Evolutionary conservation across 2,797 vertebrate species (phyloP), one percentile per base, ranked within the genome.

Genomic region (Ibycter americanus): DNA sequence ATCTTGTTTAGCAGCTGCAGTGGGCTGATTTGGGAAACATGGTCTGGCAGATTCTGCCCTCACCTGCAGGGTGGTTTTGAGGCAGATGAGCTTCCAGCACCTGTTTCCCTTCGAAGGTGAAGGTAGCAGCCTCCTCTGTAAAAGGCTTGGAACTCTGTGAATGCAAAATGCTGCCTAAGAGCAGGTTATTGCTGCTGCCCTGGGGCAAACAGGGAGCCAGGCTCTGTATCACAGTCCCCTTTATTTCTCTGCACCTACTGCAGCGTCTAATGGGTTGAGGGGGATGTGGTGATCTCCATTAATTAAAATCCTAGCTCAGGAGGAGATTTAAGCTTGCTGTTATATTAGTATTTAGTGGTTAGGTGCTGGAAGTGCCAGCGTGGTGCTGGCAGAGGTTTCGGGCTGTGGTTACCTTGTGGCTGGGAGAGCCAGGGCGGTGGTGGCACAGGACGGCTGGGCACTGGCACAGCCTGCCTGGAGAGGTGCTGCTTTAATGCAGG

Each of bases 211-310:
- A 0, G 32, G 36, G 61, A 38, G 4, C 54, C 3, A 4, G 6
- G 63, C 42, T 46, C 76, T 0, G 0, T 8, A 8, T 23, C 73
- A 17, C 6, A 0, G 6, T 10, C 80, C 68, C 15, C 0, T 9
- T 23, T 51, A 58, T 63, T 65, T 7, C 73, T 44, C 71, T 63
- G 73, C 87, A 6, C 66, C 52, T 49, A 2, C 46, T 61, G 61
- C 56, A 74, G 8, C 7, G 4, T 40, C 61, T 47, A 6, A 31
- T 14, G 52, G 66, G 10, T 12, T 27, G 63, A 68, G 42, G 32
- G 9, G 19, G 22, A 17, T 5, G 15, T 12, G 22, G 13, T 23
- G 54, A 18, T 61, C 59, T 21, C 47, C 23, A 0, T 15, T 21
- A 8, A 63, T 34, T 56, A 17, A 59, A 93, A 56, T 15, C n/a